These are phyloP conservation scores for Montifringilla adamsi DNA, from an alignment of 2,113 vertebrate species.

Conservation along the genomic window DNA sequence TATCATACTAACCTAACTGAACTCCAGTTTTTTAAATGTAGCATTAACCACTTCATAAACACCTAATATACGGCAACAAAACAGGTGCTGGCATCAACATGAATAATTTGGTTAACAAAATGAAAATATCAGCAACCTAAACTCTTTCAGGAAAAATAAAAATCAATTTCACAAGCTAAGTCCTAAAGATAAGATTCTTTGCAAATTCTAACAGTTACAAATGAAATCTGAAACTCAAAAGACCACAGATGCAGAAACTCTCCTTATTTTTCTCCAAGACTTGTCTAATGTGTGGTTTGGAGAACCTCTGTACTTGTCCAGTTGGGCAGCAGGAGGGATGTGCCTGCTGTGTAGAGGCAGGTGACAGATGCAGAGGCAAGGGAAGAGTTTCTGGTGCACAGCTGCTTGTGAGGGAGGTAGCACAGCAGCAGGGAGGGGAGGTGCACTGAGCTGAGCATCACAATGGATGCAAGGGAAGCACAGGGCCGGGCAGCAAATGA, in stretches of 20 bases:
- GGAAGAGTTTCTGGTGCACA: background rate
- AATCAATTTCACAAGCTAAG: background rate
- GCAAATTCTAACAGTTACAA: background rate
- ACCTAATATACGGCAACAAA: background rate
- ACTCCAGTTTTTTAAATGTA: background rate
- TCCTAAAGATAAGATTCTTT: background rate
- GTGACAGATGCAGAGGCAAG: background rate
- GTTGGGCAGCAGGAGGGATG: background rate
- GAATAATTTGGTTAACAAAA: background rate
- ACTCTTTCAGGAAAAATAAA: background rate
- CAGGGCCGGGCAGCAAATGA: fast-evolving
- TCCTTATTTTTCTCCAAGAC: background rate
- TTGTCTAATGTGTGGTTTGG: background rate
- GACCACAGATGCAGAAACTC: background rate
- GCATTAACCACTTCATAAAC: background rate
- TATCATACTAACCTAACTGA: background rate
- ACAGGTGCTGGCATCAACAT: background rate
- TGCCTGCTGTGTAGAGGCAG: background rate
- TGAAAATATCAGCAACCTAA: background rate
- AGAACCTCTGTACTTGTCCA: background rate
- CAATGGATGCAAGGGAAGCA: background rate
- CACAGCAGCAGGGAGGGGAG: fast-evolving
- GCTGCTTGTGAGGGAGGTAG: background rate
- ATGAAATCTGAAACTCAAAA: background rate
- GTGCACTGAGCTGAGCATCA: background rate